Evolutionary conservation across 2,113 vertebrate genomes (phyloP).

Genomic region (Emberiza fucata): DNA sequence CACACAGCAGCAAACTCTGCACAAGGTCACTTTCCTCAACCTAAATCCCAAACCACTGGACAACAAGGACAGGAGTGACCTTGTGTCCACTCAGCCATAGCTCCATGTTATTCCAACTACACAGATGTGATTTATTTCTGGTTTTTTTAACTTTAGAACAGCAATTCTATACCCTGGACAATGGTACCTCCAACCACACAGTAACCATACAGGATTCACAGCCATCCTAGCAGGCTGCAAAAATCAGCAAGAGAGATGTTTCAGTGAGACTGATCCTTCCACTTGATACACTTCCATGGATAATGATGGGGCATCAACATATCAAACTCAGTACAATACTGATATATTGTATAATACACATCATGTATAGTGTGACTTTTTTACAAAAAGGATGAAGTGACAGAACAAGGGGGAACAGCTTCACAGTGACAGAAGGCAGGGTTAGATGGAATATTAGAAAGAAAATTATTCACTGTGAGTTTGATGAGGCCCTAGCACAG

Average conservation of each 20-base stretch:
- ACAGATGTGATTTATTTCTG: not conserved
- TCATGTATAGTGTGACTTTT: not conserved
- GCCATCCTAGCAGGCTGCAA: not conserved
- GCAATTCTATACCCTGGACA: not conserved
- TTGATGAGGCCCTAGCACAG: not conserved
- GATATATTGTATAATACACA: not conserved
- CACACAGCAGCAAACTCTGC: not conserved
- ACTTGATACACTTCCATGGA: not conserved
- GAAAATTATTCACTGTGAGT: not conserved
- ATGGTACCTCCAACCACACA: not conserved
- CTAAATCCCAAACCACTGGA: not conserved
- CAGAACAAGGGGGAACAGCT: not conserved
- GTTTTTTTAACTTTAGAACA: not conserved
- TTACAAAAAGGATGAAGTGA: not conserved
- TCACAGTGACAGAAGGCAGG: not conserved
- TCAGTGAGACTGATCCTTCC: not conserved
- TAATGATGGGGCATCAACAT: fast-evolving
- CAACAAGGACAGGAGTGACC: not conserved
- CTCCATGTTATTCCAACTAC: not conserved
- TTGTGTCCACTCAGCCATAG: not conserved
- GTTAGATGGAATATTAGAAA: not conserved
- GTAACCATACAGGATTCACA: not conserved
- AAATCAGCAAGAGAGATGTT: not conserved
- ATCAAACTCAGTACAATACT: not conserved
- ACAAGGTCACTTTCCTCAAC: not conserved